Conservation (phyloP, 1,140 invertebrate genomes). For the Drosophila obscura region DNA sequence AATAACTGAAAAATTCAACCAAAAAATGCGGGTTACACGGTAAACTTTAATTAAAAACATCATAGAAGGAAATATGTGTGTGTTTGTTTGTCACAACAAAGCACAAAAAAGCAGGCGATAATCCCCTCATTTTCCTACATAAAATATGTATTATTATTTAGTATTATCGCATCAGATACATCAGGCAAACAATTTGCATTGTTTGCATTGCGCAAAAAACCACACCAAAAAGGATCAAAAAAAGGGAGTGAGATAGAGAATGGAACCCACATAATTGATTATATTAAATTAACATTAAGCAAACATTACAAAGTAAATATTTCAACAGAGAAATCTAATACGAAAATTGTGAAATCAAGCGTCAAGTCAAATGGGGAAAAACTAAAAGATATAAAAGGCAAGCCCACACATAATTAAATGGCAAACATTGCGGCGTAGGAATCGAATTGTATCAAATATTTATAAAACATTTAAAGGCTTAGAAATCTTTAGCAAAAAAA, state of each 20-base stretch:
- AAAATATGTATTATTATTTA: slow-evolving; percentile 10
- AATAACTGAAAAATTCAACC: too few species aligned
- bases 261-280: slow-evolving; percentile 60
- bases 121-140: slow-evolving; percentile 14
- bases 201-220: slow-evolving; percentile 21
- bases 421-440: slow-evolving; percentile 46
- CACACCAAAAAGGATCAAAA: slow-evolving; percentile 12
- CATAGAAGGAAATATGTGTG: too few species aligned
- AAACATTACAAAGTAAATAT: slow-evolving; percentile 65
- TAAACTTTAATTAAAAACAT: slow-evolving; percentile 19
- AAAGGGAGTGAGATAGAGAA: background rate
- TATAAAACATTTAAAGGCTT: slow-evolving; percentile 17
- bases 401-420: slow-evolving; percentile 59
- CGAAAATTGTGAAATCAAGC: slow-evolving; percentile 53
- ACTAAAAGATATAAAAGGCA: slow-evolving; percentile 43
- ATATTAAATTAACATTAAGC: slow-evolving; percentile 69
- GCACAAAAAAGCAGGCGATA: slow-evolving; percentile 4
- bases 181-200: slow-evolving; percentile 57
- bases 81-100: background rate
- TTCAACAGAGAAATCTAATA: slow-evolving; percentile 24
- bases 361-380: slow-evolving; percentile 55
- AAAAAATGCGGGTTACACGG: too few species aligned
- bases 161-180: slow-evolving; percentile 19
- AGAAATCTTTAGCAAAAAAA: background rate
- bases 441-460: slow-evolving; percentile 12